These are phyloP conservation scores for Druceiella hillmani DNA, from an alignment of 2,888 invertebrate species.

Conservation along the genomic window DNA sequence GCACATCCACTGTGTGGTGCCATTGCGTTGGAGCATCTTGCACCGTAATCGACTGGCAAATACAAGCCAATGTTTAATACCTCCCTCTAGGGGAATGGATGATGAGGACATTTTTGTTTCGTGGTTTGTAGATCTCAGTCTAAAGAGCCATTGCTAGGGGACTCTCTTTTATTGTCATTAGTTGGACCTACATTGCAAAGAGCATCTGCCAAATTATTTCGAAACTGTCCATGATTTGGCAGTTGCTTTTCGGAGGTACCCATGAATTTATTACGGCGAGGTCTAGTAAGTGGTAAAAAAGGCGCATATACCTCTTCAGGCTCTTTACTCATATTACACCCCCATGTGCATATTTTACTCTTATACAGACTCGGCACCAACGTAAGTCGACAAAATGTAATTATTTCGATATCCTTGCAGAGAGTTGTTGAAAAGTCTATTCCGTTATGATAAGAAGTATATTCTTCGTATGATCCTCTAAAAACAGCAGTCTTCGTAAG, in stretches of 20 bases:
- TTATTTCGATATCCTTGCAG: conserved; percentile 18
- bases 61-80: conserved; percentile 6
- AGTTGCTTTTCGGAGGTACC: conserved; percentile 6
- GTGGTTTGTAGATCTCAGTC: no score
- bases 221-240: conserved; percentile 3
- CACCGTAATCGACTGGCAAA: conserved; percentile 5
- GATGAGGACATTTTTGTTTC: conserved; percentile 3
- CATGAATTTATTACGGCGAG: conserved; percentile 5
- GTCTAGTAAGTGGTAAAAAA: no score
- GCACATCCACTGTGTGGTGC: conserved; percentile 5
- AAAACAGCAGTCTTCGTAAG: conserved; percentile 9
- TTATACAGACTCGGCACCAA: conserved; percentile 17
- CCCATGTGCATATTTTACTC: no score
- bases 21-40: conserved; percentile 4
- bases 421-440: conserved; percentile 11
- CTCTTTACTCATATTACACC: no score
- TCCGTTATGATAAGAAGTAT: conserved; percentile 9
- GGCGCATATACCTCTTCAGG: no score
- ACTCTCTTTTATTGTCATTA: conserved; percentile 4
- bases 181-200: not conserved
- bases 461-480: conserved; percentile 13
- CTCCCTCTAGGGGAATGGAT: conserved; percentile 4
- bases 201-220: conserved; percentile 3
- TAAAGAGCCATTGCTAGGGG: conserved; percentile 6
- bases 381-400: conserved; percentile 15